Conservation (phyloP, 2,888 invertebrate species). For the Nomada fucata region DNA sequence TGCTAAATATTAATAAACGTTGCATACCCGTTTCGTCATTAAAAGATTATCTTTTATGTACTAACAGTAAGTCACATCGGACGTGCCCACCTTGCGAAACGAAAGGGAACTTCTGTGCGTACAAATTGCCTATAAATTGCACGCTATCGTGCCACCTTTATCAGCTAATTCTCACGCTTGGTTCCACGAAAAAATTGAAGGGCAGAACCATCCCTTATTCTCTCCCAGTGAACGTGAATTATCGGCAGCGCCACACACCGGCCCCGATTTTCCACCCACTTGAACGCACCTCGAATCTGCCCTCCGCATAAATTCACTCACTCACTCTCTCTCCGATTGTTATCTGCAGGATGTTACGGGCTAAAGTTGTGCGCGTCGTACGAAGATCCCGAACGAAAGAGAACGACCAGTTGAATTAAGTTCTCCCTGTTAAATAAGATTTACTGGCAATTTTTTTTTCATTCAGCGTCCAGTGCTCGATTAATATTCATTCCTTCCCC, state of each 20-base stretch:
- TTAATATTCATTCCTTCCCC: constrained; percentile 27
- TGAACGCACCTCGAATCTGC: constrained; percentile 46
- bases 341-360: constrained; percentile 62
- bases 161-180: constrained; percentile 60
- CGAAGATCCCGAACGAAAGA: constrained; percentile 40
- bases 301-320: constrained; percentile 57
- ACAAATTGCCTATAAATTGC: constrained; percentile 58
- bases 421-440: constrained; percentile 26
- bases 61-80: too few species aligned
- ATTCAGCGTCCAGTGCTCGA: constrained; percentile 22
- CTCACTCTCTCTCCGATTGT: constrained; percentile 47
- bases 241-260: constrained; percentile 46
- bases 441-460: constrained; percentile 34
- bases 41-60: too few species aligned
- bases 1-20: too few species aligned
- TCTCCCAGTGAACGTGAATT: constrained; percentile 36
- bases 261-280: constrained; percentile 59
- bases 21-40: too few species aligned
- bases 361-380: constrained; percentile 44
- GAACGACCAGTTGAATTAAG: constrained; percentile 52
- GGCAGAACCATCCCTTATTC: constrained; percentile 24
- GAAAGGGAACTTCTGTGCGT: constrained; percentile 25
- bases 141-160: constrained; percentile 29
- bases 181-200: constrained; percentile 40
- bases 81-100: background rate